Percentiles rank a stretch among this genome's conserved stretches.
These are phyloP conservation scores for Zaprionus camerounensis DNA, from an alignment of 1,140 invertebrate genomes.

Conservation along the genomic window DNA sequence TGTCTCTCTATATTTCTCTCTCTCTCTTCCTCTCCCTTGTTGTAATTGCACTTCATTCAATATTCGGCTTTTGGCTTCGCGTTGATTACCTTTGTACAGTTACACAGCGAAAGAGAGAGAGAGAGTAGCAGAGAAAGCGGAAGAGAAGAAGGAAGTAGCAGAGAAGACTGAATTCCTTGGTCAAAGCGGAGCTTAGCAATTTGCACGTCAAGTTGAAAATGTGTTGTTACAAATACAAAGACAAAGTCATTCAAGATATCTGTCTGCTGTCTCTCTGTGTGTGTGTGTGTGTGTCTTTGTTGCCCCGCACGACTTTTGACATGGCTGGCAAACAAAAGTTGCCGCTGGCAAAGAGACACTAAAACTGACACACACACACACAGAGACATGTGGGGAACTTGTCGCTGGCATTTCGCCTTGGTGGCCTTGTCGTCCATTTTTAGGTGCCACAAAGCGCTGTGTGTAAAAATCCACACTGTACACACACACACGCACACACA, in stretches of 20 bases:
- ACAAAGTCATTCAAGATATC: conserved; percentile 43
- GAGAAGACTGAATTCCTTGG: background rate
- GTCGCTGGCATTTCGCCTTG: conserved; percentile 59
- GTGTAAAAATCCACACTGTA: conserved; percentile 60
- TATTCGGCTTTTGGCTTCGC: conserved; percentile 42
- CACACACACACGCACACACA: conserved; percentile 45
- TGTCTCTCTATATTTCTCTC: background rate
- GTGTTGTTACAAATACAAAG: conserved; percentile 49
- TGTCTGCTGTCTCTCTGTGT: conserved; percentile 3
- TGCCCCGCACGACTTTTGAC: conserved; percentile 66
- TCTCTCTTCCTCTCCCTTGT: background rate
- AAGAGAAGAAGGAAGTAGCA: too few relatives aligned
- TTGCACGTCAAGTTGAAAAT: conserved; percentile 47
- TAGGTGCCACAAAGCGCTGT: conserved; percentile 58
- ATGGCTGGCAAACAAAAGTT: conserved; percentile 67
- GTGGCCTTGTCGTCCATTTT: conserved; percentile 67
- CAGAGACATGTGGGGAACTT: conserved; percentile 36
- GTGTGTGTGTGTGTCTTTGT: background rate
- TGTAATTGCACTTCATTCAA: conserved; percentile 39
- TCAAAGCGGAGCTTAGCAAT: conserved; percentile 32
- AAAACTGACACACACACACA: conserved; percentile 23
- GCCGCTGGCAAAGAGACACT: conserved; percentile 50
- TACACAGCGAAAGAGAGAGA: background rate
- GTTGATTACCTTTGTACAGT: conserved; percentile 34
- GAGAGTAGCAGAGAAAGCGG: conserved; percentile 9